Evolutionary conservation across 2,797 vertebrate species (phyloP).

Genomic region (Protosalanx chinensis): DNA sequence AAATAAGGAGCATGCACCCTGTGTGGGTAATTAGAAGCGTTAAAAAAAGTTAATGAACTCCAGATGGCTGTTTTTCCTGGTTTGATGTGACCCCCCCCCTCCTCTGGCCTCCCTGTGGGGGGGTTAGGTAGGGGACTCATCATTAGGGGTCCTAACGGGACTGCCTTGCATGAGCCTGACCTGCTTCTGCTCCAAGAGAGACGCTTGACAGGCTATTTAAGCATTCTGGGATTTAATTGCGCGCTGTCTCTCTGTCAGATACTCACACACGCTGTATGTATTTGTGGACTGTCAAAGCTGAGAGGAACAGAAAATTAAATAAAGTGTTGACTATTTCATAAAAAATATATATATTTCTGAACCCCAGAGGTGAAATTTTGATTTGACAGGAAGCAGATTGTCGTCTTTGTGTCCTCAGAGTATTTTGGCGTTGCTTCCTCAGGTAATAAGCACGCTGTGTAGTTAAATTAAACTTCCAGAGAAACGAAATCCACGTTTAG

Average conservation of each 20-base stretch:
- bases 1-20: conserved; percentile 30
- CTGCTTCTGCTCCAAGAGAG: conserved; percentile 15
- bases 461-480: conserved; percentile 58
- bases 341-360: too few relatives aligned
- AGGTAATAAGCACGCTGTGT: conserved; percentile 42
- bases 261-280: neutral
- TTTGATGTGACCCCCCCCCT: conserved; percentile 11
- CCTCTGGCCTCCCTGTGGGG: conserved; percentile 17
- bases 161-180: conserved; percentile 31
- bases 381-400: neutral
- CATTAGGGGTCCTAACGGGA: conserved; percentile 39
- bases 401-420: neutral
- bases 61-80: conserved; percentile 46
- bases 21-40: conserved; percentile 54
- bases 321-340: too few relatives aligned
- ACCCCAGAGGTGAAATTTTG: too few relatives aligned
- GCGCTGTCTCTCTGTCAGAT: neutral
- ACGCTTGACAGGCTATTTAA: conserved; percentile 31
- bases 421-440: conserved; percentile 51
- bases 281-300: neutral
- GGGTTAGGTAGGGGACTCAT: too few relatives aligned
- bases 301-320: too few relatives aligned
- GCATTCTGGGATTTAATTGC: conserved; percentile 28
- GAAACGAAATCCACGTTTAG: conserved; percentile 42
- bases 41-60: conserved; percentile 65